Conservation (phyloP, 2,113 vertebrate genomes). For the Megalops atlanticus region DNA sequence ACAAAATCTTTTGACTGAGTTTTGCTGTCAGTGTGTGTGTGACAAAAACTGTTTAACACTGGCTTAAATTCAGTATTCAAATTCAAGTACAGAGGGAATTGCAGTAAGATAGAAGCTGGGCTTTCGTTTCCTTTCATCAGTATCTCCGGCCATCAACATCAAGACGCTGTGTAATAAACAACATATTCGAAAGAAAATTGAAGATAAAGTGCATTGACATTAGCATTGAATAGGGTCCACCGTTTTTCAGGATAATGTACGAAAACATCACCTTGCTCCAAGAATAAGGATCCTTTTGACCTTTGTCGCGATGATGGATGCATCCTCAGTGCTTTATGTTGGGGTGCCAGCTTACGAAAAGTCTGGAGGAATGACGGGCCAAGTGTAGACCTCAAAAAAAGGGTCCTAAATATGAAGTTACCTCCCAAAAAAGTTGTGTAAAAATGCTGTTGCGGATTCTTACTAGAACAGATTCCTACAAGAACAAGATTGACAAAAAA, state of each 20-base stretch:
- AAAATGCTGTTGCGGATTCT: slow-evolving; percentile 30
- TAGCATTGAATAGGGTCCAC: not conserved
- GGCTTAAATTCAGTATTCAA: too few relatives aligned
- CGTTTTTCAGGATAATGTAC: not conserved
- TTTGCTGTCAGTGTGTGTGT: too few relatives aligned
- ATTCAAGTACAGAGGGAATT: too few relatives aligned
- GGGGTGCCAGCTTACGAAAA: slow-evolving; percentile 71
- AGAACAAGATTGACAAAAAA: slow-evolving; percentile 33
- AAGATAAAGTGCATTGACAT: not conserved
- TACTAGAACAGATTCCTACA: slow-evolving; percentile 19
- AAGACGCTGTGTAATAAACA: not conserved
- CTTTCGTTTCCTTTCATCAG: too few relatives aligned
- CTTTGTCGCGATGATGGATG: not conserved
- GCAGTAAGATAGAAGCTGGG: too few relatives aligned
- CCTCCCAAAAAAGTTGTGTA: slow-evolving; percentile 25
- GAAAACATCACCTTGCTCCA: slow-evolving; percentile 6
- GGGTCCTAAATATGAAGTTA: not conserved
- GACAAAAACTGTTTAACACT: too few relatives aligned
- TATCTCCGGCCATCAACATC: too few relatives aligned
- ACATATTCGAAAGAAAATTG: not conserved
- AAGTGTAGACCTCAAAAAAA: not conserved
- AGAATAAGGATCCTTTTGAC: not conserved
- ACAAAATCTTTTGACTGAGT: too few relatives aligned
- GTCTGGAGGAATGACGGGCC: slow-evolving; percentile 57
- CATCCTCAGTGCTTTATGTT: slow-evolving; percentile 63